phyloP scores from a whole-genome alignment of 2,888 invertebrate genomes.

The Oasisia sp. region DNA sequence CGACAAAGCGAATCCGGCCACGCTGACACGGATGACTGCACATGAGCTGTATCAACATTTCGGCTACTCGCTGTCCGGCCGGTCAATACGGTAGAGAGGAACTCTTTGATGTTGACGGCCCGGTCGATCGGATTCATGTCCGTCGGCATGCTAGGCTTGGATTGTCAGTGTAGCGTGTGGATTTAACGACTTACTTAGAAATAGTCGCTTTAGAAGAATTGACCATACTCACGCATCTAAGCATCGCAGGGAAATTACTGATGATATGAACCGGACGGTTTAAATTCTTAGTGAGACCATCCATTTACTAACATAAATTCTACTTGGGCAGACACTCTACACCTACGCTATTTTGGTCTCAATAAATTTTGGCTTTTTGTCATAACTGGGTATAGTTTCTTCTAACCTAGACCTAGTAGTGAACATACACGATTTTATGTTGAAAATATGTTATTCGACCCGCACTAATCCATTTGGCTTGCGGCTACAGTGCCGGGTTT shows the following conservation, averaged over 20 bases:
- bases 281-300: background rate
- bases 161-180: background rate
- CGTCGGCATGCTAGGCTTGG: background rate
- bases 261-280: background rate
- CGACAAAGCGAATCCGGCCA: background rate
- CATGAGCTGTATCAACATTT: background rate
- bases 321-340: background rate
- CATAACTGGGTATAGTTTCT: background rate
- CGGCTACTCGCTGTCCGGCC: background rate
- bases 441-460: background rate
- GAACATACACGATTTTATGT: background rate
- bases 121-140: background rate
- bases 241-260: background rate
- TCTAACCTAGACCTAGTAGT: too few species aligned
- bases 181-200: background rate
- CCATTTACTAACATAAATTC: background rate
- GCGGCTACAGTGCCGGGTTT: background rate
- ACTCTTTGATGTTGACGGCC: background rate
- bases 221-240: background rate
- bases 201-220: background rate
- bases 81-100: background rate
- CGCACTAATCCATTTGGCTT: background rate
- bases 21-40: constrained; percentile 10
- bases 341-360: background rate
- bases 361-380: background rate